These are phyloP conservation scores for Drosophila yooni DNA, from an alignment of 2,888 invertebrate genomes.

Conservation along the genomic window DNA sequence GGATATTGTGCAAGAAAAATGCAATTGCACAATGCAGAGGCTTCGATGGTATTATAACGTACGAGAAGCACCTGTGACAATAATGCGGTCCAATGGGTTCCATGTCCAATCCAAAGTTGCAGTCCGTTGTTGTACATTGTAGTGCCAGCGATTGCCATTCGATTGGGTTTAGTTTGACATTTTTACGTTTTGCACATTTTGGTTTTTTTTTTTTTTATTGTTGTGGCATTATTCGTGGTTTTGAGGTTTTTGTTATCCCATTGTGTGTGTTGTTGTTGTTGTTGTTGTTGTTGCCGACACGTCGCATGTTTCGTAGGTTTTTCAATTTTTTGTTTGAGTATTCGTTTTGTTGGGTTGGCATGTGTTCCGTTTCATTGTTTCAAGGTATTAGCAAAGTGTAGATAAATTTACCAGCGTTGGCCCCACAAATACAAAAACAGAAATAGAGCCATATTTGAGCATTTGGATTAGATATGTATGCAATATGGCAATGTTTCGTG, in stretches of 20 bases:
- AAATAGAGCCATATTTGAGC: conserved; percentile 73
- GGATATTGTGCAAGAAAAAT: conserved; percentile 85
- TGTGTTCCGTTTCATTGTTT: conserved; percentile 68
- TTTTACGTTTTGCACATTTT: conserved; percentile 42
- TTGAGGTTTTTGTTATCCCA: conserved; percentile 44
- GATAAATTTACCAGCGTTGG: conserved; percentile 65
- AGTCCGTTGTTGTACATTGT: conserved; percentile 22
- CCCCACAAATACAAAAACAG: conserved; percentile 17
- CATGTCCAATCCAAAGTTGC: conserved; percentile 32
- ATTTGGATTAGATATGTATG: conserved; percentile 70
- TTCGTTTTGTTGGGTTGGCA: conserved; percentile 30
- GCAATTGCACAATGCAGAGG: conserved; percentile 83
- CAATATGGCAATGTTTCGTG: conserved; percentile 56
- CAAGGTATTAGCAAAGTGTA: conserved; percentile 72
- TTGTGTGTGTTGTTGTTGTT: conserved; percentile 20
- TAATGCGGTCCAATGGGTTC: conserved; percentile 72
- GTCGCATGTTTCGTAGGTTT: conserved; percentile 45
- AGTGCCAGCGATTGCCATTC: conserved; percentile 59
- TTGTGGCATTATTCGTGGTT: conserved; percentile 17
- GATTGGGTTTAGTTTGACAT: conserved; percentile 72
- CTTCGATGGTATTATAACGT: conserved; percentile 85
- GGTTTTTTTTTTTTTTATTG: conserved; percentile 6
- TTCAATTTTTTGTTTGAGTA: conserved; percentile 24
- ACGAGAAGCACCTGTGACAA: conserved; percentile 85
- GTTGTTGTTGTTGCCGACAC: conserved; percentile 24